These are phyloP conservation scores for Cerceris ruficornis DNA, from an alignment of 2,888 invertebrate species.

Conservation along the genomic window DNA sequence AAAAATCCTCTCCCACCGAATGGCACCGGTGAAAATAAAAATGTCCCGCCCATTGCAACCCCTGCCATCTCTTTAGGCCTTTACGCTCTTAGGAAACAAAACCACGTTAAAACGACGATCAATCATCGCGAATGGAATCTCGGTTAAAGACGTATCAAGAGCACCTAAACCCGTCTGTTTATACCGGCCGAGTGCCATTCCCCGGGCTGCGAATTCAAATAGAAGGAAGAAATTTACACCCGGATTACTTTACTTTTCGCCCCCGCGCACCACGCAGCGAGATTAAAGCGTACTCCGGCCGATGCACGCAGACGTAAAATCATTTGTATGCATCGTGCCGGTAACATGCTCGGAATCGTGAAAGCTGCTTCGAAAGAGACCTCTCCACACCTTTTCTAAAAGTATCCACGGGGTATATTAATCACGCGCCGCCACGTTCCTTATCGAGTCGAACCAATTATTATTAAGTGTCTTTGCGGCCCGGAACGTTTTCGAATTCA, in stretches of 20 bases:
- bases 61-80: background rate
- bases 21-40: background rate
- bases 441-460: constrained; percentile 55
- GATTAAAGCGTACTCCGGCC: background rate
- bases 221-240: too few relatives aligned
- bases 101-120: too few relatives aligned
- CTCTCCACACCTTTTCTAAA: constrained; percentile 54
- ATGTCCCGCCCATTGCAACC: background rate
- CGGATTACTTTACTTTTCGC: background rate
- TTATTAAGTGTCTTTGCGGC: constrained; percentile 34
- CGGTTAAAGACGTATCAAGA: too few relatives aligned
- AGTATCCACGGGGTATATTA: constrained; percentile 52
- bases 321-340: constrained; percentile 34
- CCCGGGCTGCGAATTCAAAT: too few relatives aligned
- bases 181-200: too few relatives aligned
- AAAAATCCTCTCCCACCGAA: constrained; percentile 24
- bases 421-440: constrained; percentile 41
- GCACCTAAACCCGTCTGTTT: too few relatives aligned
- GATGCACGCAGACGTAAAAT: constrained; percentile 16
- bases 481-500: background rate
- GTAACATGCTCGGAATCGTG: constrained; percentile 18
- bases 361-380: constrained; percentile 26
- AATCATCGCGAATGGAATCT: too few relatives aligned
- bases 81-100: background rate
- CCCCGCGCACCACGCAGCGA: background rate